These are phyloP conservation scores for Folsomia candida DNA, from an alignment of 2,888 invertebrate genomes.

Conservation along the genomic window DNA sequence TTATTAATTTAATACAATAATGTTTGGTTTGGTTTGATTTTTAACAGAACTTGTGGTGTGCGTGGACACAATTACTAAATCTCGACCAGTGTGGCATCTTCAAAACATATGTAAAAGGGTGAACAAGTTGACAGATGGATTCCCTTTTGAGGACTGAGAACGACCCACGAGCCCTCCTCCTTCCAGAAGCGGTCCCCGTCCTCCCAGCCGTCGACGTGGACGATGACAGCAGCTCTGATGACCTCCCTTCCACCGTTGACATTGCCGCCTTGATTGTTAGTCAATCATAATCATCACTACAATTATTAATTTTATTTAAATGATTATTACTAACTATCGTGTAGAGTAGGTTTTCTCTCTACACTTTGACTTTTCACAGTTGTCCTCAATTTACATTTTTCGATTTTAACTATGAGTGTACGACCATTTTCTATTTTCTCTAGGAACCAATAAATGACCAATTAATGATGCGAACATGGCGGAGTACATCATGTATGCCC, in stretches of 20 bases:
- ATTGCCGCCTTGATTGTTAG: constrained; percentile 65
- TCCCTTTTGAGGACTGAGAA: constrained; percentile 9
- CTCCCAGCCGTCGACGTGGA: constrained; percentile 52
- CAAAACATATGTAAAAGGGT: too few species aligned
- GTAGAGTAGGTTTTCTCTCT: background rate
- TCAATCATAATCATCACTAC: constrained; percentile 18
- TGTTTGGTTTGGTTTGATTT: background rate
- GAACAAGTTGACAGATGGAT: too few species aligned
- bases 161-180: constrained; percentile 35
- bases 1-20: too few species aligned
- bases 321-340: background rate
- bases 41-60: background rate
- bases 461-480: constrained; percentile 40
- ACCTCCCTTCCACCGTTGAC: constrained; percentile 66
- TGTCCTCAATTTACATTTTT: too few species aligned
- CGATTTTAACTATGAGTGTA: too few species aligned
- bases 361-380: too few species aligned
- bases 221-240: constrained; percentile 63
- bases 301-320: background rate
- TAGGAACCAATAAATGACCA: constrained; percentile 34
- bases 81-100: too few species aligned
- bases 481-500: constrained; percentile 36
- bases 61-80: too few species aligned
- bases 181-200: constrained; percentile 39
- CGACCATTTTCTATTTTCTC: too few species aligned